Evolutionary conservation across 2,888 invertebrate genomes (phyloP).

Genomic region (Cylindroiulus punctatus): DNA sequence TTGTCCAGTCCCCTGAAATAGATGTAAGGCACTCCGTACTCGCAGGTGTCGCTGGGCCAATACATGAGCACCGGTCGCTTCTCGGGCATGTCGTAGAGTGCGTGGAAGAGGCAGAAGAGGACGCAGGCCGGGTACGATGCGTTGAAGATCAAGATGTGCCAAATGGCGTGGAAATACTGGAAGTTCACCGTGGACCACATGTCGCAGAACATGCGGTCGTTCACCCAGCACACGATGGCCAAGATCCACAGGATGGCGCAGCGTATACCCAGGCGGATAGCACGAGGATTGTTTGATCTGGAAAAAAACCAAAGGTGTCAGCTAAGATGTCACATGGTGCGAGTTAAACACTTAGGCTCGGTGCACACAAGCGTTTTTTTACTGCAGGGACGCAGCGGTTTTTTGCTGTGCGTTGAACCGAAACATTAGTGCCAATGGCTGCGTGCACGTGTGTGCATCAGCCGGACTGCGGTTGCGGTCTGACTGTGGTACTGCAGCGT

Average conservation of each 20-base stretch:
- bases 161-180: constrained; percentile 83
- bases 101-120: constrained; percentile 82
- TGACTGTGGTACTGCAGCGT: too few relatives aligned
- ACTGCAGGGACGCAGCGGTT: too few relatives aligned
- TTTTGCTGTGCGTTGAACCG: too few relatives aligned
- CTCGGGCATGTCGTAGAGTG: constrained; percentile 76
- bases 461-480: too few relatives aligned
- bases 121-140: constrained; percentile 81
- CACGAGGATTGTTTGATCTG: constrained; percentile 71
- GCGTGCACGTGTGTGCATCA: too few relatives aligned
- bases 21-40: constrained; percentile 81
- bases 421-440: too few relatives aligned
- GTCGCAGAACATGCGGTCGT: constrained; percentile 81
- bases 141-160: constrained; percentile 84
- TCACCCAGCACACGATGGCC: constrained; percentile 81
- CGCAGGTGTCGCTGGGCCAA: constrained; percentile 82
- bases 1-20: constrained; percentile 60
- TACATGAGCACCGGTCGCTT: constrained; percentile 76
- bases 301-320: constrained; percentile 27
- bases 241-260: constrained; percentile 75
- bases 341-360: too few relatives aligned
- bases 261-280: constrained; percentile 77
- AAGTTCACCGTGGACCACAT: constrained; percentile 81
- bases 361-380: too few relatives aligned
- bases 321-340: too few relatives aligned